Conservation (phyloP, 2,797 vertebrate species). For the Scyliorhinus canicula region DNA sequence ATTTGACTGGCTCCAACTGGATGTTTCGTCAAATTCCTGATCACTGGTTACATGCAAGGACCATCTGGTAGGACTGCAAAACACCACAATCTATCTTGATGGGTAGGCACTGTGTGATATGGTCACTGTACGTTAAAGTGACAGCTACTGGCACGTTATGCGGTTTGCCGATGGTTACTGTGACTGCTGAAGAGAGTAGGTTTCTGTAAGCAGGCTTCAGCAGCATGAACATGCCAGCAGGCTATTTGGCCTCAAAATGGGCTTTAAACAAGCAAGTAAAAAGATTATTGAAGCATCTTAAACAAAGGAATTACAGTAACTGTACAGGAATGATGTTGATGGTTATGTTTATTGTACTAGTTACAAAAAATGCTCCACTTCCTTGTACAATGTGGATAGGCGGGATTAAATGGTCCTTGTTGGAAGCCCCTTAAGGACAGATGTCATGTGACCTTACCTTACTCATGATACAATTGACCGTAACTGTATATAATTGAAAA, state of each 20-base stretch:
- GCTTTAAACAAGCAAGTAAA: neutral
- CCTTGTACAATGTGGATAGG: neutral
- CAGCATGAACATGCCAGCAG: neutral
- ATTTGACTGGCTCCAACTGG: slow-evolving; percentile 10
- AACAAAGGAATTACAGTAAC: neutral
- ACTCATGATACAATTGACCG: neutral
- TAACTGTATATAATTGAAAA: neutral
- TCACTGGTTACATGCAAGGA: slow-evolving; percentile 22
- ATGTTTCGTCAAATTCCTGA: slow-evolving; percentile 9
- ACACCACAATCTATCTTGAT: slow-evolving; percentile 8
- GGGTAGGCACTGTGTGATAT: neutral
- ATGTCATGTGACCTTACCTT: neutral
- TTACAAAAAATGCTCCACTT: neutral
- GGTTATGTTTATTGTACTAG: neutral
- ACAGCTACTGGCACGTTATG: slow-evolving; percentile 22
- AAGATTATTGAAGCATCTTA: neutral
- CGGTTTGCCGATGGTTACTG: neutral
- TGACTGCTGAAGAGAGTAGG: neutral
- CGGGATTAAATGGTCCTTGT: neutral
- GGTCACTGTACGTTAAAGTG: slow-evolving; percentile 1
- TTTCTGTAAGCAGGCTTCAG: neutral
- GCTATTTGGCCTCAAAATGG: neutral
- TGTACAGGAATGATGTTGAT: neutral
- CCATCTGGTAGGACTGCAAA: slow-evolving; percentile 1
- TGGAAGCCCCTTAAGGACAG: neutral